Evolutionary conservation across 2,888 invertebrate species (phyloP), one percentile per base, ranked within the genome.

Genomic region (Erebia ligea): DNA sequence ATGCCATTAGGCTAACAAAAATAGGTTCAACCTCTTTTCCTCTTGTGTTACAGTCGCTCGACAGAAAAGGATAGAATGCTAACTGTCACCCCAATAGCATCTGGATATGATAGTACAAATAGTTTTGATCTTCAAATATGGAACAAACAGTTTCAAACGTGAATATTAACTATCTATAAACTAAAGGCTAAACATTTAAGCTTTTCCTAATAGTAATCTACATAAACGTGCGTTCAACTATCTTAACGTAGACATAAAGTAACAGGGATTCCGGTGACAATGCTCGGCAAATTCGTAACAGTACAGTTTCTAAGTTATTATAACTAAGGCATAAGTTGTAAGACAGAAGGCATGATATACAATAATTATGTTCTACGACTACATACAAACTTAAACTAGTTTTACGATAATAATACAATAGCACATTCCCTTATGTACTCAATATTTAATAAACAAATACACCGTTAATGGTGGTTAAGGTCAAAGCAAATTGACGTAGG

Each of bases 361-460:
- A 56, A 56, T 4, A 21, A 19, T 19, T 56, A 56, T 56, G 25
- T 13, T 56, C 2, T n/a, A 50, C n/a, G n/a, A n/a, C 34, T 48
- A 48, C 15, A 50, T n/a, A 57, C 25, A 57, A 25, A 57, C 25
- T 58, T 58, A 58, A 58, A n/a, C n/a, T 58, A 58, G 34, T 9
- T 58, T 58, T 34, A 58, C 6, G 34, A 34, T 34, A 58, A 34
- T 58, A 58, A 58, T 58, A 58, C 57, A 25, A 34, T 57, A 57
- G 34, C 57, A 58, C 34, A 13, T 8, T 25, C 57, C 25, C 34
- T 34, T 6, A 58, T 58, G n/a, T 58, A 58, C 34, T 58, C 34
- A 58, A 54, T 8, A 54, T 50, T n/a, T 1, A 11, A 54, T 52
- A 3, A n/a, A 50, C n/a, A 50, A 54, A 10, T 9, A 10, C 17